Evolutionary conservation across 2,797 vertebrate species (phyloP).

Genomic region (Ptychobarbus kaznakovi): DNA sequence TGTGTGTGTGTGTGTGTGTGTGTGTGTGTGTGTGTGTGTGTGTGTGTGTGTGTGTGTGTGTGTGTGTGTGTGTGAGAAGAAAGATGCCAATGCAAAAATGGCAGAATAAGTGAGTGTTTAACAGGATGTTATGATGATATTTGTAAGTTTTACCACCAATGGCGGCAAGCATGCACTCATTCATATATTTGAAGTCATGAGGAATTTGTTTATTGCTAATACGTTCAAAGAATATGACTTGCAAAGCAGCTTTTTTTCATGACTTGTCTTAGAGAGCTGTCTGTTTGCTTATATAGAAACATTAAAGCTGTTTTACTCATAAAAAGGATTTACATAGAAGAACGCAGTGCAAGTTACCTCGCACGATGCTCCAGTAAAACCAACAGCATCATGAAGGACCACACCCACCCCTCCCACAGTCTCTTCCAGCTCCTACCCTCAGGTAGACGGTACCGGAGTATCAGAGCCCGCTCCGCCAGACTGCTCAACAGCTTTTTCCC

Average conservation of each 20-base stretch:
- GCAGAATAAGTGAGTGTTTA: background rate
- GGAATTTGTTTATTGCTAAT: background rate
- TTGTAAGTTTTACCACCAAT: background rate
- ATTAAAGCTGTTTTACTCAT: constrained; percentile 5
- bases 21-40: too few relatives aligned
- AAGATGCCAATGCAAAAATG: background rate
- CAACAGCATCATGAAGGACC: too few relatives aligned
- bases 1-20: background rate
- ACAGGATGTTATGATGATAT: background rate
- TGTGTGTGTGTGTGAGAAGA: background rate
- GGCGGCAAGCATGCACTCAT: background rate
- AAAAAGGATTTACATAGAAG: background rate
- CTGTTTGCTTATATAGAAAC: background rate
- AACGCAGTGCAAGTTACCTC: background rate
- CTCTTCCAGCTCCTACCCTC: too few relatives aligned
- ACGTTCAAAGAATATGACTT: background rate
- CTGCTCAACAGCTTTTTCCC: too few relatives aligned
- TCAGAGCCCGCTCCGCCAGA: too few relatives aligned
- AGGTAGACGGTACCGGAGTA: too few relatives aligned
- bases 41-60: too few relatives aligned
- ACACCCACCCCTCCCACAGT: too few relatives aligned
- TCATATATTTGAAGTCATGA: background rate
- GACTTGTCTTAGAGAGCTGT: background rate
- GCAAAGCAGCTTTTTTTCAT: background rate
- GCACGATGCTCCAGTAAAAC: too few relatives aligned